Evolutionary conservation across 53 echinoderm and acorn worm genomes (phyloP), one percentile per base, ranked within the genome.

Genomic region (Temnopleurus reevesii): DNA sequence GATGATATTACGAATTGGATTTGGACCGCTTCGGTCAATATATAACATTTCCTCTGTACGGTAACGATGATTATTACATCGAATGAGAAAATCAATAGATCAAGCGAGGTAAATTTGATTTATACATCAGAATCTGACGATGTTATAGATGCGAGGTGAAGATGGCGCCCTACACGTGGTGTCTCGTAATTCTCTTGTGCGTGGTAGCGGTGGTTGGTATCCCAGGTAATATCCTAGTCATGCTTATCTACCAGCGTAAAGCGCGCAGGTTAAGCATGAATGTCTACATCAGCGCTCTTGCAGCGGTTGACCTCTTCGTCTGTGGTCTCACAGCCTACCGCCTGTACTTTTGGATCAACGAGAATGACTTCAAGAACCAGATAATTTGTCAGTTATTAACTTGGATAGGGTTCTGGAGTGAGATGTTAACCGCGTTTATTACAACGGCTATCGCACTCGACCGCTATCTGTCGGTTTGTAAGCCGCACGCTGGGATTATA

Each of bases 381-480:
- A 85, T 59, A 10, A 53, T 84, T 13, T 94, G 94, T 41, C 92
- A 90, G 25, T 46, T 90, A 0, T 94, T 92, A 26, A 90, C 82
- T 2, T 90, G 92, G 89, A 41, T 92, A 2, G 92, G 94, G 3
- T 90, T 91, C 43, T 92, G 89, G 36, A 94, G 94, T 46, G 94
- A 94, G 53, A 71, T 94, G 59, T 47, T 91, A 4, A 92, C 94
- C 5, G 94, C 92, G 26, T 94, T 91, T 33, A 53, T 94, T 4
- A 94, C 94, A 30, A 94, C 94, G 17, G 92, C 94, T 7, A 92
- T 94, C 36, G 94, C 94, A 1, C 89, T 92, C 5, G 94, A 94
- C 60, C 91, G 94, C 53, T 94, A 94, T 44, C 45, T 94, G 15
- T 86, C 92, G 7, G 90, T 94, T 27, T 94, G 94, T 61, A 86